phyloP scores from a whole-genome alignment of 2,113 vertebrate genomes.

The Myrmecobius fasciatus region DNA sequence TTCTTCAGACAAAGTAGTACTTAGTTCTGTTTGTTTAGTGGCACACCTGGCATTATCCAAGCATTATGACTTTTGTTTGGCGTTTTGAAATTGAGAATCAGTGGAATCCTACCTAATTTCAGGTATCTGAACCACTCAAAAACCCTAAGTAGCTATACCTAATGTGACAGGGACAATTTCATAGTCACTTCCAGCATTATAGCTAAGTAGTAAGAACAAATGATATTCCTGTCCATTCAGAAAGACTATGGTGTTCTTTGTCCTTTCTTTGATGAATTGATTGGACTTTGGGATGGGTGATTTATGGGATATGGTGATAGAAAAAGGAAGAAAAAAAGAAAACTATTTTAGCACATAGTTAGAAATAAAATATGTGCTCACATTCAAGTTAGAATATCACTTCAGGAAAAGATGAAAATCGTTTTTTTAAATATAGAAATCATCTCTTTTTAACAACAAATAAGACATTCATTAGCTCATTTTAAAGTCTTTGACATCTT shows the following conservation, averaged over 20 bases:
- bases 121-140: conserved; percentile 41
- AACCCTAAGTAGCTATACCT: background rate
- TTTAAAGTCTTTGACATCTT: conserved; percentile 49
- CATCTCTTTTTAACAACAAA: background rate
- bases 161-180: conserved; percentile 17
- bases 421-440: conserved; percentile 45
- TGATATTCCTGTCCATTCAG: background rate
- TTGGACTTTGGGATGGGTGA: background rate
- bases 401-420: conserved; percentile 1
- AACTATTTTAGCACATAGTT: background rate
- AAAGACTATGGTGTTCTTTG: background rate
- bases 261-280: background rate
- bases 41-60: background rate
- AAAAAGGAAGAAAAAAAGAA: background rate
- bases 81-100: conserved; percentile 10
- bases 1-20: background rate
- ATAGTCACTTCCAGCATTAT: background rate
- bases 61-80: conserved; percentile 5
- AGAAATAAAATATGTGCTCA: conserved; percentile 35
- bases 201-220: conserved; percentile 9
- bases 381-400: conserved; percentile 20
- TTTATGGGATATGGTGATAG: background rate
- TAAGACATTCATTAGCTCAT: conserved; percentile 38
- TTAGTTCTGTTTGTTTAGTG: background rate
- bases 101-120: conserved; percentile 23